Conservation (phyloP, 1,140 invertebrate genomes). For the Ceratina japonica region DNA sequence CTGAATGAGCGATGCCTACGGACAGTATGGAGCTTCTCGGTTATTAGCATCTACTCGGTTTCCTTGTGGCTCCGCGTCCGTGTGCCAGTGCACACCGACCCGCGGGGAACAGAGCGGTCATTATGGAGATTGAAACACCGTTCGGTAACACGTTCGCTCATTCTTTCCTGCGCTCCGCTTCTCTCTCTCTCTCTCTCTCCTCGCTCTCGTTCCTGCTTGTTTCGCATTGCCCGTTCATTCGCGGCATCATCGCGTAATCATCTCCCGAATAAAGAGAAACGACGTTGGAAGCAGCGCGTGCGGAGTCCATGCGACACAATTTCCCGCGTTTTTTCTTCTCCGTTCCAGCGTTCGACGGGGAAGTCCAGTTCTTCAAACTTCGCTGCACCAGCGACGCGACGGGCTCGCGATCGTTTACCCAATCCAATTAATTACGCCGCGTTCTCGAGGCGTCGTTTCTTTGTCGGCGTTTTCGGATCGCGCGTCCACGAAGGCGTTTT, state of each 20-base stretch:
- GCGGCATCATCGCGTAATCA: conserved; percentile 31
- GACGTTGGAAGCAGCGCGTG: conserved; percentile 11
- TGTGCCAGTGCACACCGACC: conserved; percentile 39
- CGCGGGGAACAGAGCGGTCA: conserved; percentile 65
- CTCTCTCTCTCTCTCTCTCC: not conserved
- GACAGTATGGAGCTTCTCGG: conserved; percentile 67
- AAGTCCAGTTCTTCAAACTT: too few relatives aligned
- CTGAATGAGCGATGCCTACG: conserved; percentile 67
- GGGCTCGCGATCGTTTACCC: too few relatives aligned
- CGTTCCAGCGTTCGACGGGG: too few relatives aligned
- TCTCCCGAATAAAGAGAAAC: conserved; percentile 32
- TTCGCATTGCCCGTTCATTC: conserved; percentile 22
- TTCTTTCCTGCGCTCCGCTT: conserved; percentile 36
- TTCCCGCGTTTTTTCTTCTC: not conserved
- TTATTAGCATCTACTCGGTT: conserved; percentile 73
- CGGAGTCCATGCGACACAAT: not conserved
- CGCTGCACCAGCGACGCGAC: too few relatives aligned
- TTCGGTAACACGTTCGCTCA: conserved; percentile 61
- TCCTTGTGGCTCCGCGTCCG: conserved; percentile 36
- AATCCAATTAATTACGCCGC: too few relatives aligned
- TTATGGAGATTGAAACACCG: conserved; percentile 74
- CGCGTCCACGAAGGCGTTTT: not conserved
- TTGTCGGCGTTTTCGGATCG: too few relatives aligned
- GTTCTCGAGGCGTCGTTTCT: too few relatives aligned
- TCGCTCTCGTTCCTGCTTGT: conserved; percentile 14